Evolutionary conservation across 2,113 vertebrate genomes (phyloP).

Genomic region (Gallinago undulata): DNA sequence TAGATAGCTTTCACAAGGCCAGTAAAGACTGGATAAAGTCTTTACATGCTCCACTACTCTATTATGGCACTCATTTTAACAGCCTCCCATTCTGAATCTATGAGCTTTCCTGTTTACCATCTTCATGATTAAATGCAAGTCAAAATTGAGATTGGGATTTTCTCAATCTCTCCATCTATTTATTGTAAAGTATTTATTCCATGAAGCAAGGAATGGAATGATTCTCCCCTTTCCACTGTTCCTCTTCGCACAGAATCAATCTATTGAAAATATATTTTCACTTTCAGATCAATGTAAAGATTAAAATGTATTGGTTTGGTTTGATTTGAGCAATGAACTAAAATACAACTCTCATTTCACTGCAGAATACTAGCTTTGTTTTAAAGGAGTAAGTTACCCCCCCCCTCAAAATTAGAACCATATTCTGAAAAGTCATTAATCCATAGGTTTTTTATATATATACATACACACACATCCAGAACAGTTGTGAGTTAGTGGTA

Average conservation of each 20-base stretch:
- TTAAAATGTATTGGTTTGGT: background rate
- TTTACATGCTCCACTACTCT: background rate
- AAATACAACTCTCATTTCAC: background rate
- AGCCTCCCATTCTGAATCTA: background rate
- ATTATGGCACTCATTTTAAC: background rate
- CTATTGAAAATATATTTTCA: background rate
- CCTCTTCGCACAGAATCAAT: background rate
- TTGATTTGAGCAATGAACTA: background rate
- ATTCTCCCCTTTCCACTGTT: background rate
- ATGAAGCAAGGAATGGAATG: background rate
- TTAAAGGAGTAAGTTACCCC: background rate
- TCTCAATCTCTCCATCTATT: background rate
- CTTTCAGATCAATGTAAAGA: background rate
- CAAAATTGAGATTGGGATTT: background rate
- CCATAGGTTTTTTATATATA: background rate
- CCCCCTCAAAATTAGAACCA: background rate
- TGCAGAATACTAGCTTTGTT: background rate
- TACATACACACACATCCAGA: background rate
- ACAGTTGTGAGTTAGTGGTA: background rate
- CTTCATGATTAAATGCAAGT: slow-evolving; percentile 3
- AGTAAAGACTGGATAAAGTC: background rate
- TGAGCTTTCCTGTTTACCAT: background rate
- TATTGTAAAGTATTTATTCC: slow-evolving; percentile 14
- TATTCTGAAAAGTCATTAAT: background rate
- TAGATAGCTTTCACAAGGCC: background rate